A percentile compares a stretch with the other conserved stretches of the same genome.
These are phyloP conservation scores for Machaerirhynchus nigripectus DNA, from an alignment of 2,113 vertebrate species.

Conservation along the genomic window DNA sequence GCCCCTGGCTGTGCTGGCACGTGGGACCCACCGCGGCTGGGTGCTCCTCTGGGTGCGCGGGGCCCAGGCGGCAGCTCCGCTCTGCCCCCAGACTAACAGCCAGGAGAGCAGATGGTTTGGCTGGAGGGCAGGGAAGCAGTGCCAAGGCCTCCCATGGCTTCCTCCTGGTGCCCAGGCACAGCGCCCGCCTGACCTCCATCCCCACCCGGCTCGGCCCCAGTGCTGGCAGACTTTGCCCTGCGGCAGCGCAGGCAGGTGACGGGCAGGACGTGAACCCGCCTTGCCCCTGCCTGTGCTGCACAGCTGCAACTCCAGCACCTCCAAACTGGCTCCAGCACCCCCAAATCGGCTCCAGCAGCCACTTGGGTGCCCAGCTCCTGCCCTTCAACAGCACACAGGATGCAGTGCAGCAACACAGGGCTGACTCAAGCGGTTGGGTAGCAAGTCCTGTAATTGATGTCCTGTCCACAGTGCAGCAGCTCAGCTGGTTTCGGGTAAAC, in stretches of 20 bases:
- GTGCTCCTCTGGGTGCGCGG: not conserved
- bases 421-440: constrained; percentile 10
- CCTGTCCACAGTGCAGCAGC: not conserved
- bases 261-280: accelerated
- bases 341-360: not conserved
- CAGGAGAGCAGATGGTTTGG: not conserved
- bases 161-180: not conserved
- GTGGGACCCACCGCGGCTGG: accelerated
- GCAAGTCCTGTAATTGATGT: constrained; percentile 45
- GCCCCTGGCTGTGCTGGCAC: not conserved
- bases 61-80: not conserved
- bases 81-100: not conserved
- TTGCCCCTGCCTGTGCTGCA: not conserved
- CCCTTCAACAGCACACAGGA: accelerated
- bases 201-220: accelerated
- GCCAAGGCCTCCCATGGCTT: not conserved
- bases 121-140: not conserved
- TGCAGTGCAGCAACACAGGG: not conserved
- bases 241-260: accelerated
- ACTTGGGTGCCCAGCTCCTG: accelerated
- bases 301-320: not conserved
- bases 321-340: not conserved
- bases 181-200: not conserved
- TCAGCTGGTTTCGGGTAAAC: constrained; percentile 51
- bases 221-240: not conserved